Evolutionary conservation across 2,888 invertebrate species (phyloP).

Genomic region (Timema podura): DNA sequence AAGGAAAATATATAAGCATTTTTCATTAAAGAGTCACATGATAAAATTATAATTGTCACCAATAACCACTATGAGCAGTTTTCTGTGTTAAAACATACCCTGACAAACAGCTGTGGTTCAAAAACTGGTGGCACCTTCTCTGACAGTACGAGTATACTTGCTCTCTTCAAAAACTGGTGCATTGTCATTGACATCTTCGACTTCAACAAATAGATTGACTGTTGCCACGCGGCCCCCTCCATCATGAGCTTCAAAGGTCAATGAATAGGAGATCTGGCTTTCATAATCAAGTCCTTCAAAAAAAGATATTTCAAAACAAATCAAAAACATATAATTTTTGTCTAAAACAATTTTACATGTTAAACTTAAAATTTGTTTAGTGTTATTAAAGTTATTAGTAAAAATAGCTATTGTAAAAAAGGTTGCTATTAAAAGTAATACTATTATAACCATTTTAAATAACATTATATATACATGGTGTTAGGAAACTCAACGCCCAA

Average conservation of each 20-base stretch:
- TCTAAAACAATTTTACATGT: no score
- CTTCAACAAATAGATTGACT: slow-evolving; percentile 65
- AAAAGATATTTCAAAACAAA: slow-evolving; percentile 31
- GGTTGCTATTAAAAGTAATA: background rate
- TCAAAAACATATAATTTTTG: background rate
- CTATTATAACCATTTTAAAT: no score
- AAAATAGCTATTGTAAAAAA: background rate
- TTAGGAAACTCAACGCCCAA: no score
- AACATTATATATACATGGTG: no score
- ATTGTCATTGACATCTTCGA: slow-evolving; percentile 75
- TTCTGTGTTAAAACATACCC: slow-evolving; percentile 44
- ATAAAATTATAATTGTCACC: background rate
- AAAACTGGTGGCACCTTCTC: slow-evolving; percentile 74
- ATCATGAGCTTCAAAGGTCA: slow-evolving; percentile 76
- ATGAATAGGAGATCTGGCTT: slow-evolving; percentile 70
- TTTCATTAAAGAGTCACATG: background rate
- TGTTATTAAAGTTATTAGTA: background rate
- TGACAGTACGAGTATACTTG: slow-evolving; percentile 70
- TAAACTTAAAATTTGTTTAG: background rate
- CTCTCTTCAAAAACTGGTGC: slow-evolving; percentile 63
- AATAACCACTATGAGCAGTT: background rate
- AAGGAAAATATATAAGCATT: no score
- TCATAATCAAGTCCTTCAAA: slow-evolving; percentile 65
- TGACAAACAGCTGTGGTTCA: slow-evolving; percentile 73
- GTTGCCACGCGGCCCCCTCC: slow-evolving; percentile 71